Percentiles rank a stretch among this genome's conserved stretches.
These are phyloP conservation scores for Sarcophaga variegata DNA, from an alignment of 2,888 invertebrate genomes.

Conservation along the genomic window DNA sequence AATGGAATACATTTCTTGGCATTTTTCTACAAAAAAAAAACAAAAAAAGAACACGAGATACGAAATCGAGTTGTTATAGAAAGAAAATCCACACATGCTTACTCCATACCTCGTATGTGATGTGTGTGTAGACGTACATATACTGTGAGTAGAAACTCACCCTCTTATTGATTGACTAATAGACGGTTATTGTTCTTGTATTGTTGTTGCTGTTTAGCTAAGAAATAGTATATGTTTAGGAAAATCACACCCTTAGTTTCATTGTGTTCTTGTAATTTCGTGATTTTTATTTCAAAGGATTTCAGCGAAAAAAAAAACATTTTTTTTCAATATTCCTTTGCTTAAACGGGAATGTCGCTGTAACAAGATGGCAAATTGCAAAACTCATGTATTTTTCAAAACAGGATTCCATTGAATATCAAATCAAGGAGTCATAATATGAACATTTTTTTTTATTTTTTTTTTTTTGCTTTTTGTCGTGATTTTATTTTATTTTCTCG, in stretches of 20 bases:
- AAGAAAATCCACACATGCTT: not conserved
- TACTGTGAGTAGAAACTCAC: not conserved
- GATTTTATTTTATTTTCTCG: not conserved
- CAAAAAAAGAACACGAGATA: not conserved
- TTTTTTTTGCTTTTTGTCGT: not conserved
- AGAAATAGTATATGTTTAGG: not conserved
- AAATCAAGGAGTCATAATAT: not conserved
- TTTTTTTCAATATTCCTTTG: too few relatives aligned
- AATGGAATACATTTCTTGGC: not conserved
- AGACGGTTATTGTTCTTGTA: not conserved
- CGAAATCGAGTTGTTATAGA: too few relatives aligned
- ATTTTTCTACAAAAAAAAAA: not conserved
- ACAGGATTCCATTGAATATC: not conserved
- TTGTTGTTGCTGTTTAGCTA: too few relatives aligned
- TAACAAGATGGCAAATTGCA: not conserved
- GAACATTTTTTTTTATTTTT: not conserved
- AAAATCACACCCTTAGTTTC: not conserved
- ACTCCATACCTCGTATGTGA: not conserved
- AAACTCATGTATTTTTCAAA: not conserved
- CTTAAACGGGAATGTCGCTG: not conserved
- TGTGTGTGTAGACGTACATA: not conserved
- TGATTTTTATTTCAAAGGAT: not conserved
- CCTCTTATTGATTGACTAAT: not conserved
- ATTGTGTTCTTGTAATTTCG: not conserved
- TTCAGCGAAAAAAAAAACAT: not conserved